Conservation (phyloP, 2,888 invertebrate species). For the Arrhopalites spinosus region DNA sequence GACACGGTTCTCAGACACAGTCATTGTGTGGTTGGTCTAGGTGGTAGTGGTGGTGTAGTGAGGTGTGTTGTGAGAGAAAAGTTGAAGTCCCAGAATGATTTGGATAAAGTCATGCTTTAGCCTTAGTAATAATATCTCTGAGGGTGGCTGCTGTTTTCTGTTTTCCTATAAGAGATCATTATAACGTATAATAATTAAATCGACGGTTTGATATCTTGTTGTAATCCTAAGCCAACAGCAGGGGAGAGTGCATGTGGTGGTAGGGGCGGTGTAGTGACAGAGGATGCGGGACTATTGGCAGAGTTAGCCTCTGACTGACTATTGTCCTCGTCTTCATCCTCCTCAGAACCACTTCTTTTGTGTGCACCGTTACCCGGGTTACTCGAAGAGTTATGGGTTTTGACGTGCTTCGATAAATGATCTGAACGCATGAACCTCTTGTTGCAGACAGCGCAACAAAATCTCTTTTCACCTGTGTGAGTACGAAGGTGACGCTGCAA, state of each 20-base stretch:
- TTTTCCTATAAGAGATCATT: slow-evolving; percentile 25
- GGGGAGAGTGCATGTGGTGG: slow-evolving; percentile 64
- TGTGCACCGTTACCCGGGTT: slow-evolving; percentile 62
- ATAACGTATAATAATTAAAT: slow-evolving; percentile 32
- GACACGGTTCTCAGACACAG: too few relatives aligned
- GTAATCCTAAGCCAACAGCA: slow-evolving; percentile 60
- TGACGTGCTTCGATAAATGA: slow-evolving; percentile 64
- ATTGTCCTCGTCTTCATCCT: slow-evolving; percentile 88
- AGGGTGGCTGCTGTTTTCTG: slow-evolving; percentile 28
- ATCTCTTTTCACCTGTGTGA: slow-evolving; percentile 87
- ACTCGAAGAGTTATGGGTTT: slow-evolving; percentile 60
- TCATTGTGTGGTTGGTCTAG: slow-evolving; percentile 3
- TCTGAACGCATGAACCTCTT: slow-evolving; percentile 85
- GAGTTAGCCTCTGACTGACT: slow-evolving; percentile 65
- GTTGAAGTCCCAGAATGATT: neutral
- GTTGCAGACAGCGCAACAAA: slow-evolving; percentile 84
- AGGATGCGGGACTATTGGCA: slow-evolving; percentile 57
- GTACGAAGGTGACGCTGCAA: slow-evolving; percentile 83
- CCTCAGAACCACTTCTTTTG: slow-evolving; percentile 72
- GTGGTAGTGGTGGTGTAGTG: neutral
- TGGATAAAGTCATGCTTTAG: slow-evolving; percentile 10
- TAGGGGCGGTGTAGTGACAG: slow-evolving; percentile 60
- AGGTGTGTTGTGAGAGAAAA: neutral
- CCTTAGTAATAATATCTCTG: slow-evolving; percentile 30
- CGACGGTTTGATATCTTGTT: slow-evolving; percentile 55